These are phyloP conservation scores for Gonocerus acuteangulatus DNA, from an alignment of 2,888 invertebrate genomes.

Conservation along the genomic window DNA sequence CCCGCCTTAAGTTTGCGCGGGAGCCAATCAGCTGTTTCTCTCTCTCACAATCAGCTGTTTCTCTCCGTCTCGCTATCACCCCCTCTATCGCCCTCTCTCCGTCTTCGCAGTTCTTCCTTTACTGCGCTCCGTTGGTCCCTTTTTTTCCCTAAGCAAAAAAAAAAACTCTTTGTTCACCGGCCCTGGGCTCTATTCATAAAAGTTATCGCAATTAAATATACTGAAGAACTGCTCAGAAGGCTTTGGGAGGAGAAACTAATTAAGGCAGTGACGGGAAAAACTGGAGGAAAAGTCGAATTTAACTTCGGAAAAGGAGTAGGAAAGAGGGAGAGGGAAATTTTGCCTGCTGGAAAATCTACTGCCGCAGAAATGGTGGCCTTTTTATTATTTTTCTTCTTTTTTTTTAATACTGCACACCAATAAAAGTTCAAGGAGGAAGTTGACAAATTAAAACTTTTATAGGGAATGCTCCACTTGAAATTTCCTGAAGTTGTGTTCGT, in stretches of 20 bases:
- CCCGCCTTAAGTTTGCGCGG: conserved; percentile 40
- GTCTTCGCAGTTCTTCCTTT: background rate
- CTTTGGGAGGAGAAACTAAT: conserved; percentile 30
- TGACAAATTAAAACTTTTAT: no score
- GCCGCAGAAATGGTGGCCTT: no score
- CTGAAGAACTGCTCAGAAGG: conserved; percentile 20
- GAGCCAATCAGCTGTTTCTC: conserved; percentile 44
- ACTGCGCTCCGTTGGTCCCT: background rate
- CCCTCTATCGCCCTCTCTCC: no score
- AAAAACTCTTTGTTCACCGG: conserved; percentile 31
- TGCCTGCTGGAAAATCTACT: no score
- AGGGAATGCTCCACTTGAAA: no score
- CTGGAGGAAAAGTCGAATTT: conserved; percentile 34
- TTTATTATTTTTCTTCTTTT: no score
- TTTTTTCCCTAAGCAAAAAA: conserved; percentile 25
- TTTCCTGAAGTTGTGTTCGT: no score
- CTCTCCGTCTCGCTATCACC: no score
- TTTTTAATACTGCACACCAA: no score
- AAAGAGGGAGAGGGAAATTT: background rate
- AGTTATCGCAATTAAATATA: conserved; percentile 36
- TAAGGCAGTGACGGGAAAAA: conserved; percentile 32
- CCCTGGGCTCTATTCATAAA: conserved; percentile 30
- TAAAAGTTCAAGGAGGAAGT: no score
- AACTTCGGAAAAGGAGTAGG: conserved; percentile 25
- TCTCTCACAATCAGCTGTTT: conserved; percentile 12